These are phyloP conservation scores for Caenorhabditis sp. DNA, from an alignment of 2,888 invertebrate species.

Conservation along the genomic window DNA sequence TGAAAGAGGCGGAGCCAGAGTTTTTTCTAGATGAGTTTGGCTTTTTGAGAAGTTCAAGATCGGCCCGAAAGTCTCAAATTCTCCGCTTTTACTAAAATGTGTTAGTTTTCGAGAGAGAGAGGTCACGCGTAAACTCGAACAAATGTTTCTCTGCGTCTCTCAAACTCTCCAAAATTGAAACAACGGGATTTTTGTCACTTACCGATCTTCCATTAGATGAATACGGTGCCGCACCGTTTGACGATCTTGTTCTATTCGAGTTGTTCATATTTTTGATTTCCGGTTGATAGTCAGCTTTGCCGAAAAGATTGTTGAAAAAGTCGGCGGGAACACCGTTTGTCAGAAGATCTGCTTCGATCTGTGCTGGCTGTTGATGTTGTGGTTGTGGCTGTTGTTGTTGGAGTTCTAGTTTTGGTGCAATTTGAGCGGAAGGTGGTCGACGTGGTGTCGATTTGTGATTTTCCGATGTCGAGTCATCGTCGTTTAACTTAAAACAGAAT, in stretches of 20 bases:
- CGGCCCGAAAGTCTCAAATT: too few species aligned
- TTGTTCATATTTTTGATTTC: background rate
- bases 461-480: slow-evolving; percentile 37
- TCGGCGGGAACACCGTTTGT: slow-evolving; percentile 33
- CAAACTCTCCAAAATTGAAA: too few species aligned
- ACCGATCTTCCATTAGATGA: background rate
- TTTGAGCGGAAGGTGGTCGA: slow-evolving; percentile 12
- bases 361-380: background rate
- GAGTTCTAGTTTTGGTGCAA: slow-evolving; percentile 17
- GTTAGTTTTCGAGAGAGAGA: too few species aligned
- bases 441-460: slow-evolving; percentile 34
- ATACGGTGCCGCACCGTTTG: background rate
- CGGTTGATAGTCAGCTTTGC: slow-evolving; percentile 10
- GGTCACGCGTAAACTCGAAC: too few species aligned
- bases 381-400: slow-evolving; percentile 2
- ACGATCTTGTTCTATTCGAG: background rate
- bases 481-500: slow-evolving; percentile 13
- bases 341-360: slow-evolving; percentile 11
- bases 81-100: too few species aligned
- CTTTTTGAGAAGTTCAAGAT: too few species aligned
- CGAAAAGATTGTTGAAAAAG: slow-evolving; percentile 45
- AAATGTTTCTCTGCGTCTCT: too few species aligned
- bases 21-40: too few species aligned
- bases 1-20: too few species aligned
- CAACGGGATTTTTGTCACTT: too few species aligned